Evolutionary conservation across 2,113 vertebrate genomes (phyloP), one percentile per base, ranked within the genome.

Genomic region (Alexandromys fortis): DNA sequence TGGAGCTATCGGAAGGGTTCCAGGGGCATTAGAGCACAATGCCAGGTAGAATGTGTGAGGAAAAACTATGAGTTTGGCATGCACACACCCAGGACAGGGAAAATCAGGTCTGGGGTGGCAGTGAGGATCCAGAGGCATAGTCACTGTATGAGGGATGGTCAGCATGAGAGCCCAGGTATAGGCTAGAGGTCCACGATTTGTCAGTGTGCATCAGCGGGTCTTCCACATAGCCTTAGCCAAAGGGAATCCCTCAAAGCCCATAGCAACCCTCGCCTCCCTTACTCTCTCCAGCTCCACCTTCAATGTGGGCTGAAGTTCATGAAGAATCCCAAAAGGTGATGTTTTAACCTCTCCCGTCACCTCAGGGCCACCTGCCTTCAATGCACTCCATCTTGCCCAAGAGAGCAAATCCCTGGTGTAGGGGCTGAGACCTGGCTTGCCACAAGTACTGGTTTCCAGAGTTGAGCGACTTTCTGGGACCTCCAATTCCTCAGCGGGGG

Each of bases 201-300:
- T 28, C 4, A 7, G 12, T 9, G 7, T 13, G 4, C 38, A 24
- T 13, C 35, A 12, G 0, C 5, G 1, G 3, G 3, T 38, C 47
- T 76, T 55, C 67, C 30, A 68, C 47, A 63, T 13, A 13, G 13
- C n/a, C 13, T 10, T 5, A 52, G 35, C 30, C 16, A 28, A 22
- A 28, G 38, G 61, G 13, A 22, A 11, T 28, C 63, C n/a, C 2
- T 2, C 10, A 58, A 22, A 45, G 4, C 4, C 68, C 0, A 1
- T 38, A 86, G 82, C 9, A 89, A 38, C 49, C 13, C 85, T n/a
- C 4, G 2, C 1, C 38, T 45, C 9, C 42, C n/a, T 58, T 86
- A 3, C 2, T 7, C 63, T 72, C 28, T 17, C 17, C 30, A 91
- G 6, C 26, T 17, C 1, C 22, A 19, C 16, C 35, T 33, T 47